Base-by-base conservation (phyloP, 2,888 invertebrate genomes). In the Phaedon cochleariae region DNA sequence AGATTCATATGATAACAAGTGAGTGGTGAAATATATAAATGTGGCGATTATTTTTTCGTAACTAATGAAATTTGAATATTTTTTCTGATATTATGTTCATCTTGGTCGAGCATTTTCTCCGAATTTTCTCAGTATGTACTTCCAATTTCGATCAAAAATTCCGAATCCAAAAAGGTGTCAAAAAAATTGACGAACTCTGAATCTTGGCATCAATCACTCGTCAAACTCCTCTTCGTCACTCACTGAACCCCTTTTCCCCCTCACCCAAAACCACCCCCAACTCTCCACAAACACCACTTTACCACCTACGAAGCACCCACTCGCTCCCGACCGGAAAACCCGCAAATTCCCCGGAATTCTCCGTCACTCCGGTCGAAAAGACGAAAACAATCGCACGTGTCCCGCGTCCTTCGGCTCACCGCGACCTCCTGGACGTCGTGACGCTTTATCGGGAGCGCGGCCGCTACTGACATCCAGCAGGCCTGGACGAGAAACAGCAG, bases 391-490 rank as follows among this genome's bases (percentile, higher is more conserved):
- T 58, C 59, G 52, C 69, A 64, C 66, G 69, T 66, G 69, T 29
- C 57, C 62, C 54, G 55, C 55, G 22, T 46, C 12, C 53, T 17
- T 10, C 21, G n/a, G 59, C 34, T 34, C 10, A 3, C n/a, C 3
- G 2, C 41, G 15, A 15, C 12, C 34, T 10, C 12, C 10, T 2
- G 4, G 34, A 12, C 41, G 41, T 41, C 41, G 41, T 41, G 15
- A 3, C 41, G 41, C 41, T 12, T 2, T 4, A 2, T 41, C 41
- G 41, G 2, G 41, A 74, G 75, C 77, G 74, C 75, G 74, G 71
- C 73, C 70, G 74, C 76, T 73, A 76, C 77, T 77, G 73, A 74
- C 77, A 67, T 70, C 71, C 70, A 70, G 74, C 66, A 67, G 66
- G 57, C 71, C 72, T 71, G 72, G 72, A 73, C 72, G 26, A 26